Percentiles rank a stretch among this genome's conserved stretches.
Evolutionary conservation across 2,113 vertebrate genomes (phyloP).

Genomic region (Acinonyx jubatus): DNA sequence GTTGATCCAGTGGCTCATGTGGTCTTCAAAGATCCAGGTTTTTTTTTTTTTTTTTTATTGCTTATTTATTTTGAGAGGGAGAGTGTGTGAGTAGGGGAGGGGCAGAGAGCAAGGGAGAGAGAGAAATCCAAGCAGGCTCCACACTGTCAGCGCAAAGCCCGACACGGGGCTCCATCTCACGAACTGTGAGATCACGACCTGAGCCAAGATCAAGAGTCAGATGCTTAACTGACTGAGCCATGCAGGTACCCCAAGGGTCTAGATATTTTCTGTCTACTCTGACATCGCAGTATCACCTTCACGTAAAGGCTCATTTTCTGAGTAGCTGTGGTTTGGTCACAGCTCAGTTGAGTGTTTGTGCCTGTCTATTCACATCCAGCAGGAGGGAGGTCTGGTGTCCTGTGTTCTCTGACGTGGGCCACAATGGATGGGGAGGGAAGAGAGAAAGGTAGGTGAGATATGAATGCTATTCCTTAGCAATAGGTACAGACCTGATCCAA

Average conservation of each 20-base stretch:
- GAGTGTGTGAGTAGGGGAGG: too few relatives aligned
- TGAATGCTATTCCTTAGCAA: background rate
- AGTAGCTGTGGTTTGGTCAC: background rate
- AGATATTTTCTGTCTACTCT: background rate
- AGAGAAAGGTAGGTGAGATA: background rate
- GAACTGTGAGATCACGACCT: too few relatives aligned
- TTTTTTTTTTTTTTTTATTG: too few relatives aligned
- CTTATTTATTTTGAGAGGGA: too few relatives aligned
- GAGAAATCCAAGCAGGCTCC: too few relatives aligned
- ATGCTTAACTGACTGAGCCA: too few relatives aligned
- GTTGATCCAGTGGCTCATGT: background rate
- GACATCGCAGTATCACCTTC: background rate
- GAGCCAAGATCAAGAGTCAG: too few relatives aligned
- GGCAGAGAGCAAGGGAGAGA: too few relatives aligned
- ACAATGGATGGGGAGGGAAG: background rate
- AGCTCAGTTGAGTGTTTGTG: too few relatives aligned
- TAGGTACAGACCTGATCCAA: background rate
- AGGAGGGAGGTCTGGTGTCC: background rate
- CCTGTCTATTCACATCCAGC: background rate
- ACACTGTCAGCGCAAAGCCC: too few relatives aligned
- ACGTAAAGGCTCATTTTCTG: background rate
- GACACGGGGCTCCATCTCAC: too few relatives aligned
- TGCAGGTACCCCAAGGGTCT: too few relatives aligned
- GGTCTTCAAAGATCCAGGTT: background rate
- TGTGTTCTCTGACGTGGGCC: background rate